Evolutionary conservation across 2,888 invertebrate species (phyloP).

Genomic region (Andrena marginata): DNA sequence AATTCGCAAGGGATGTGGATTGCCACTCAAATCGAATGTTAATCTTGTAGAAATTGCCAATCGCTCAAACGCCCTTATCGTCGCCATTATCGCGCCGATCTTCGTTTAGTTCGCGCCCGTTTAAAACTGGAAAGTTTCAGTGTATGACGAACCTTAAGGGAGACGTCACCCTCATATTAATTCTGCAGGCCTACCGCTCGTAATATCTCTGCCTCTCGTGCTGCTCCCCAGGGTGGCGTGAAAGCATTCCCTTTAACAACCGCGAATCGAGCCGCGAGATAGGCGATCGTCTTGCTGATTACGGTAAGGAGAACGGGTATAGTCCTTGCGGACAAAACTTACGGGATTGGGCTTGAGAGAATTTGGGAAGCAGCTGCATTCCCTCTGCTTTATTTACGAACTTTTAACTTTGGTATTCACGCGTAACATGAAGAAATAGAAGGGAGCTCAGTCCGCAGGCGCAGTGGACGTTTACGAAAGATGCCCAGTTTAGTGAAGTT

Average conservation of each 20-base stretch:
- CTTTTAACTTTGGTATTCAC: too few relatives aligned
- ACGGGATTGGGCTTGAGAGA: too few relatives aligned
- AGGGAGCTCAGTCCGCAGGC: too few relatives aligned
- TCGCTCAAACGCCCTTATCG: not conserved
- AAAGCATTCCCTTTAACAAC: conserved; percentile 84
- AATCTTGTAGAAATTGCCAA: conserved; percentile 6
- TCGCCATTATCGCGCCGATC: conserved; percentile 6
- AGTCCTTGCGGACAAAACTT: too few relatives aligned
- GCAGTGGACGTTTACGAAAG: too few relatives aligned
- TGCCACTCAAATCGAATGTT: not conserved
- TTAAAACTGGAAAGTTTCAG: conserved; percentile 47
- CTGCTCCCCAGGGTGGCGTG: conserved; percentile 80
- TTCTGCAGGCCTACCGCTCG: conserved; percentile 78
- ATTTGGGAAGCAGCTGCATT: too few relatives aligned
- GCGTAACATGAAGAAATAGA: too few relatives aligned
- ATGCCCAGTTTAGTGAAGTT: too few relatives aligned
- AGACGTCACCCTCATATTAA: conserved; percentile 78
- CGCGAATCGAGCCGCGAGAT: conserved; percentile 83
- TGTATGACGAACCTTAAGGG: conserved; percentile 24
- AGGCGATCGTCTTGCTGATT: conserved; percentile 83
- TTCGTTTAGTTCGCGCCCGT: conserved; percentile 23
- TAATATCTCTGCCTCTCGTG: conserved; percentile 74
- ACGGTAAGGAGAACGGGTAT: conserved; percentile 71
- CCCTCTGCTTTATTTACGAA: too few relatives aligned
- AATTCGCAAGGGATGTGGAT: not conserved